Percentiles rank a stretch among this genome's conserved stretches.
Conservation (phyloP, 2,888 invertebrate species). For the Labia minor region DNA sequence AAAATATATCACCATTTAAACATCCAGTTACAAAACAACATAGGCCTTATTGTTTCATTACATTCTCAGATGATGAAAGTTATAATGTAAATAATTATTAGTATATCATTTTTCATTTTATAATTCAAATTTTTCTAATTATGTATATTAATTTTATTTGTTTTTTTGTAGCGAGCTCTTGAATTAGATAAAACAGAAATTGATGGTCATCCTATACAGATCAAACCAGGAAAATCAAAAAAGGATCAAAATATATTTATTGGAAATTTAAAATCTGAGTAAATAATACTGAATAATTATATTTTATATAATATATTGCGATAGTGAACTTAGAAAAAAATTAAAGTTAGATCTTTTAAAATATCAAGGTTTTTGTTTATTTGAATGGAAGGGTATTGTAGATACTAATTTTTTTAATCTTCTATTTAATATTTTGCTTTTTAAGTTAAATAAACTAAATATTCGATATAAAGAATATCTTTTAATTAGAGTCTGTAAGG, state of each 20-base stretch:
- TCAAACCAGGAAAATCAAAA: background rate
- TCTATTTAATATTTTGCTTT: no score
- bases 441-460: no score
- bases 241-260: background rate
- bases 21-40: background rate
- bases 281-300: background rate
- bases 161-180: background rate
- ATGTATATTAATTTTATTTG: background rate
- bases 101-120: no score
- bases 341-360: no score
- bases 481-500: no score
- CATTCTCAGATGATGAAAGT: background rate
- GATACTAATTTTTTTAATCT: no score
- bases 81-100: background rate
- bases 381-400: no score
- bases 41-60: background rate
- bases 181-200: background rate
- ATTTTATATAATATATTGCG: no score
- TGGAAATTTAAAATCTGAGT: background rate
- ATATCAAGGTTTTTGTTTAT: no score
- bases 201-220: background rate
- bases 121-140: no score
- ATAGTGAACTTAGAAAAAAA: no score
- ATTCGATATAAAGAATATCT: no score
- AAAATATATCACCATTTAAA: background rate